Conservation (phyloP, 2,113 vertebrate species). For the Aviceda subcristata region DNA sequence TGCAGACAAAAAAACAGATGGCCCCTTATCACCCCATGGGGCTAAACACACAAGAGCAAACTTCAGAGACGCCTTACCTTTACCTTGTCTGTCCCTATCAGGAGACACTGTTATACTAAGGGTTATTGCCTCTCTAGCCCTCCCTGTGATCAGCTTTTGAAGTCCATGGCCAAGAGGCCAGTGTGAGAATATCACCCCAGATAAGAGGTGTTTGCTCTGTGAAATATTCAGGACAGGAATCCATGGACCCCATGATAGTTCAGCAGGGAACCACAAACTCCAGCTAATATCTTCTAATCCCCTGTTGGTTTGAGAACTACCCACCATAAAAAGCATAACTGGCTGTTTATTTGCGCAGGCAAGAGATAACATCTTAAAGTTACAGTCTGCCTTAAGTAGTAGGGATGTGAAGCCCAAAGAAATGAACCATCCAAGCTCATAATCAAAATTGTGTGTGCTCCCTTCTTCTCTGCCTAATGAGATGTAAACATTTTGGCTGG, state of each 20-base stretch:
- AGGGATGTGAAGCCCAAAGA: slow-evolving; percentile 53
- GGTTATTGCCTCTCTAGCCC: slow-evolving; percentile 72
- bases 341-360: slow-evolving; percentile 69
- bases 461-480: slow-evolving; percentile 62
- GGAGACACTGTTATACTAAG: slow-evolving; percentile 66
- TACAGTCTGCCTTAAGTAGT: slow-evolving; percentile 61
- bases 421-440: slow-evolving; percentile 20
- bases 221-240: slow-evolving; percentile 59
- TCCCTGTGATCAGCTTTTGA: slow-evolving; percentile 75
- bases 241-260: slow-evolving; percentile 46
- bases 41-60: slow-evolving; percentile 78
- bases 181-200: slow-evolving; percentile 70
- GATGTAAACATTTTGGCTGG: slow-evolving; percentile 67
- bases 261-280: slow-evolving; percentile 69
- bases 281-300: slow-evolving; percentile 72
- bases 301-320: slow-evolving; percentile 69
- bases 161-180: slow-evolving; percentile 78
- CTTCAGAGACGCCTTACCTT: slow-evolving; percentile 73
- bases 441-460: slow-evolving; percentile 31
- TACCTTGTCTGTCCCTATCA: slow-evolving; percentile 68
- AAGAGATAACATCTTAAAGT: slow-evolving; percentile 74
- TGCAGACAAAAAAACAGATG: slow-evolving; percentile 75
- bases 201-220: slow-evolving; percentile 76
- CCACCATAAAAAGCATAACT: slow-evolving; percentile 73
- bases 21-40: slow-evolving; percentile 77